phyloP scores from a whole-genome alignment of 2,888 invertebrate genomes.

The Leptura quadrifasciata region DNA sequence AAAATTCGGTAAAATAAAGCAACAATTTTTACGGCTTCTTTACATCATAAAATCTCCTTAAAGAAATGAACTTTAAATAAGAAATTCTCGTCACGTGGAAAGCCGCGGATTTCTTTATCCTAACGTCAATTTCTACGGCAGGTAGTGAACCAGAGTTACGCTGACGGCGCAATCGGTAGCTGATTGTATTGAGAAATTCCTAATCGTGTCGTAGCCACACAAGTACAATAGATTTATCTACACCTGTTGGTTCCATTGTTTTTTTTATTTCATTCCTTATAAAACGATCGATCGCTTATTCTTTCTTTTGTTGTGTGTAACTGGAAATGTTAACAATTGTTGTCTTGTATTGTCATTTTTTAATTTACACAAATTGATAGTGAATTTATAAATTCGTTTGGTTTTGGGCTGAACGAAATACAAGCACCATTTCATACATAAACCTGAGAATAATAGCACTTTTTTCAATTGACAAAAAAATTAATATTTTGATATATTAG shows the following conservation, averaged over 20 bases:
- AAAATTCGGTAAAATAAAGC: not conserved
- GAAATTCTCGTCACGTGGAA: constrained; percentile 20
- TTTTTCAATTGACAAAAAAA: no score
- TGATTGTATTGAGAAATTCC: constrained; percentile 29
- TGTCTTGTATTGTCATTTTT: no score
- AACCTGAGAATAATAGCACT: no score
- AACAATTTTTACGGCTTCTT: constrained; percentile 5
- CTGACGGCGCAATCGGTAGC: constrained; percentile 19
- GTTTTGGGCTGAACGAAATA: no score
- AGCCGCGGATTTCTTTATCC: constrained; percentile 20
- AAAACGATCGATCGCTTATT: not conserved
- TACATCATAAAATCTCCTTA: constrained; percentile 14
- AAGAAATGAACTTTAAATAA: constrained; percentile 18
- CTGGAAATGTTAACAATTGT: no score
- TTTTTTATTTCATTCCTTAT: not conserved
- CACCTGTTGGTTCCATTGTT: constrained; percentile 20
- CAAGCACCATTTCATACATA: no score
- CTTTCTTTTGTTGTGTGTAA: not conserved
- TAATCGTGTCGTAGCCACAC: constrained; percentile 25
- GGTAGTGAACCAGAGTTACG: not conserved
- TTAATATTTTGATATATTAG: no score
- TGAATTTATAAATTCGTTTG: no score
- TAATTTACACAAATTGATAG: no score
- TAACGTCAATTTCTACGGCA: constrained; percentile 23
- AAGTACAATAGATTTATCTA: constrained; percentile 27